phyloP scores from a whole-genome alignment of 2,113 vertebrate genomes.

The Gobiocypris rarus region DNA sequence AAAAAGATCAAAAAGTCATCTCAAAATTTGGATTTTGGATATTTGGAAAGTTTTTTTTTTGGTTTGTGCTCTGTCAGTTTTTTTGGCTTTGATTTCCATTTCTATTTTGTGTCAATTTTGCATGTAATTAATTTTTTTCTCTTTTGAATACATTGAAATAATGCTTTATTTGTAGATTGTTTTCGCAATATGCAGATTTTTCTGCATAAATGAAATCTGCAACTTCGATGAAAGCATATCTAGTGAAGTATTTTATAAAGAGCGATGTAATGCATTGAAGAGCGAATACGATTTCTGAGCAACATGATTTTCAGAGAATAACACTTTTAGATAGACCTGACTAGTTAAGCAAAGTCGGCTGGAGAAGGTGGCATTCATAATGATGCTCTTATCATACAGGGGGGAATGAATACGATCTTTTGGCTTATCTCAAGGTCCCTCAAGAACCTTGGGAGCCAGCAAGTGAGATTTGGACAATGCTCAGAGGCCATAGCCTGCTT shows the following conservation, averaged over 20 bases:
- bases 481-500: neutral
- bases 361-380: neutral
- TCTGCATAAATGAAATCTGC: too few relatives aligned
- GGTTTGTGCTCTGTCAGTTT: too few relatives aligned
- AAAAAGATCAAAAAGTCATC: too few relatives aligned
- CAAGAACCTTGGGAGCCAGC: slow-evolving; percentile 48
- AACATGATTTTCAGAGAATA: neutral
- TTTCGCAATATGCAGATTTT: neutral
- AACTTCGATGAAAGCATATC: too few relatives aligned
- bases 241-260: too few relatives aligned
- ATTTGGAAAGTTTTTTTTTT: too few relatives aligned
- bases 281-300: neutral
- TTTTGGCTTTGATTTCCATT: neutral
- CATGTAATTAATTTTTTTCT: too few relatives aligned
- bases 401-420: neutral
- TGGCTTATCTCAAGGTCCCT: slow-evolving; percentile 45
- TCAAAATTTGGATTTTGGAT: neutral
- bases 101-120: neutral
- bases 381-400: slow-evolving; percentile 37
- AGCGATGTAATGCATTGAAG: neutral
- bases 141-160: neutral
- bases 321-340: neutral
- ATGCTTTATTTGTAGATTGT: neutral
- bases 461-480: slow-evolving; percentile 19
- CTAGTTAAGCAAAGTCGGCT: neutral